Conservation (phyloP, 2,888 invertebrate genomes). For the Diadromus collaris region DNA sequence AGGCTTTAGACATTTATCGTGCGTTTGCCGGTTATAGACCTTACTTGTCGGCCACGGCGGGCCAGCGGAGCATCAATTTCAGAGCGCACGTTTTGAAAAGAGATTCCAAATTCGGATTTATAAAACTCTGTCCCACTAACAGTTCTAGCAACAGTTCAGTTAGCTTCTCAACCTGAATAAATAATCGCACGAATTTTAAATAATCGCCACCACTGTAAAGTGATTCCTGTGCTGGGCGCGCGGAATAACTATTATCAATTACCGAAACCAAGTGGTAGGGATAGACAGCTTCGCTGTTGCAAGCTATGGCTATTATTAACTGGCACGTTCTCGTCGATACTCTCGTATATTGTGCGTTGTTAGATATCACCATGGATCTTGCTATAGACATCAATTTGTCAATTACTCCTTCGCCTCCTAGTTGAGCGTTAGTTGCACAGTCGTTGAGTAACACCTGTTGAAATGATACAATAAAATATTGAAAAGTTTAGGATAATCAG, state of each 20-base stretch:
- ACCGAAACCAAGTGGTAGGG: constrained; percentile 78
- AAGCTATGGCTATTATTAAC: constrained; percentile 78
- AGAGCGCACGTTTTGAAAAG: constrained; percentile 77
- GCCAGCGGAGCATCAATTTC: constrained; percentile 79
- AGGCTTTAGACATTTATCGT: neutral
- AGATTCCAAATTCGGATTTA: constrained; percentile 76
- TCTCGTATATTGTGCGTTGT: constrained; percentile 78
- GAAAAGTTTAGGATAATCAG: too few relatives aligned
- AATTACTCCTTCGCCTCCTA: constrained; percentile 77
- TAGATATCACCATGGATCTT: constrained; percentile 78
- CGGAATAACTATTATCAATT: constrained; percentile 56
- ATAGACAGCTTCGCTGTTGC: constrained; percentile 76
- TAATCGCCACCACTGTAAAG: constrained; percentile 18
- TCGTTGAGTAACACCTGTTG: constrained; percentile 76
- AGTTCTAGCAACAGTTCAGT: constrained; percentile 77
- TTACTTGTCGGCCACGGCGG: constrained; percentile 76
- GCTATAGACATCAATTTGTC: constrained; percentile 78
- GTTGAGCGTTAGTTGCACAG: constrained; percentile 75
- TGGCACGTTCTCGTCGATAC: constrained; percentile 78
- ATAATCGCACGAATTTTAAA: constrained; percentile 34
- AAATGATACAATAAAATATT: constrained; percentile 5
- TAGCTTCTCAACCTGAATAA: constrained; percentile 76
- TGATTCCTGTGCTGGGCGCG: neutral
- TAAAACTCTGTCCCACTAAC: constrained; percentile 76
- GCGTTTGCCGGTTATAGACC: neutral